A percentile compares a stretch with the other conserved stretches of the same genome.
phyloP scores from a whole-genome alignment of 2,888 invertebrate genomes.

The Nephrotoma guestfalica region DNA sequence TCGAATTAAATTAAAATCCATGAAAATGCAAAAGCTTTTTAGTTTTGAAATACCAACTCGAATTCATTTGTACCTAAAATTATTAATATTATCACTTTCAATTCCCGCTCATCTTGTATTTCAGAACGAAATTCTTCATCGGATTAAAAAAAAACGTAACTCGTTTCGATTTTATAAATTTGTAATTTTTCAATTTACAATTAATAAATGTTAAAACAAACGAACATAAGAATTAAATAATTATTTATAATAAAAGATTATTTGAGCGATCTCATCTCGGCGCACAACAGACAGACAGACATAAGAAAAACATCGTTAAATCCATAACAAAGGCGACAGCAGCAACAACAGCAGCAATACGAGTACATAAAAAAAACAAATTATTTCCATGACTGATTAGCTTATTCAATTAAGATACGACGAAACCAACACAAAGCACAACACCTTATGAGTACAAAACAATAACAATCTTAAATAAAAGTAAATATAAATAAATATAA shows the following conservation, averaged over 20 bases:
- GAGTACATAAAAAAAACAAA: not conserved
- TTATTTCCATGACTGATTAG: constrained; percentile 2
- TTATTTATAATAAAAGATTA: not conserved
- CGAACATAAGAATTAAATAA: not conserved
- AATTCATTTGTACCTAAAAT: too few relatives aligned
- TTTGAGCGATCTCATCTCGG: not conserved
- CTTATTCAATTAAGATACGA: not conserved
- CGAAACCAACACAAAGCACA: not conserved
- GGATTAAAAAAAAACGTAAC: not conserved
- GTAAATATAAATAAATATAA: not conserved
- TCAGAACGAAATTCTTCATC: not conserved
- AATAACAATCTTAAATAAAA: not conserved
- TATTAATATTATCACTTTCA: too few relatives aligned
- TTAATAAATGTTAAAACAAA: not conserved
- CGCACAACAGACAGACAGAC: not conserved
- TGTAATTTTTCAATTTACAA: not conserved
- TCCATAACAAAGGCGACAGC: not conserved
- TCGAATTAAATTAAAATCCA: too few relatives aligned
- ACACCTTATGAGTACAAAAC: not conserved
- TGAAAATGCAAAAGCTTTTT: too few relatives aligned
- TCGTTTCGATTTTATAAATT: not conserved
- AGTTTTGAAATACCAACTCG: too few relatives aligned
- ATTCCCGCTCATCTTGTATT: too few relatives aligned
- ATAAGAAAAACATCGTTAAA: not conserved
- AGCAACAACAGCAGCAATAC: not conserved